Evolutionary conservation across 2,888 invertebrate genomes (phyloP).

Genomic region (Rhopalosiphum nymphaeae): DNA sequence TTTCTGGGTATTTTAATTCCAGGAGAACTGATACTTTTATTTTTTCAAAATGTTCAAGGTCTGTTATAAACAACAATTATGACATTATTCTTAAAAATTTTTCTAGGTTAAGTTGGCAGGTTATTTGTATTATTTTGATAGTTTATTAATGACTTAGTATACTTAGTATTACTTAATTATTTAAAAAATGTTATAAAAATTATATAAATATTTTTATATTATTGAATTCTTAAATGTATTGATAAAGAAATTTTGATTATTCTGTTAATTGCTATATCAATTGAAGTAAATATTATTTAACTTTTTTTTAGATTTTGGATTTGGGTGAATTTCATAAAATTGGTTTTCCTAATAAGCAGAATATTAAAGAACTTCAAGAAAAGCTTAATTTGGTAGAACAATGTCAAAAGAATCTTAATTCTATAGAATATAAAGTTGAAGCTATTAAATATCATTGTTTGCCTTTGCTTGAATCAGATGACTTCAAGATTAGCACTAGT

Average conservation of each 20-base stretch:
- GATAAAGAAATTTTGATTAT: background rate
- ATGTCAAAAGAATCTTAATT: conserved; percentile 76
- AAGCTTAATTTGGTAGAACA: conserved; percentile 77
- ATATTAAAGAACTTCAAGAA: conserved; percentile 80
- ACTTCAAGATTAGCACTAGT: conserved; percentile 83
- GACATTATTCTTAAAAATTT: background rate
- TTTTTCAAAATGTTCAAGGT: background rate
- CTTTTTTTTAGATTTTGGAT: conserved; percentile 74
- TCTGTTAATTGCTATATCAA: background rate
- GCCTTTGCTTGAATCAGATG: conserved; percentile 80
- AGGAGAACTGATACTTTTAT: background rate
- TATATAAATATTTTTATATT: background rate
- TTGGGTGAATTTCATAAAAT: conserved; percentile 80
- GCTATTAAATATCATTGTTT: conserved; percentile 70
- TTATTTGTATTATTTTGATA: background rate
- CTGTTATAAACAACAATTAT: background rate
- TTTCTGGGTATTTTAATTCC: background rate
- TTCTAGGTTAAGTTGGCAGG: background rate
- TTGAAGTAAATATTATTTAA: background rate
- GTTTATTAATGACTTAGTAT: background rate
- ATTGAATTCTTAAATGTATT: background rate
- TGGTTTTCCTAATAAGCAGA: conserved; percentile 75
- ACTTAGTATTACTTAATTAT: background rate
- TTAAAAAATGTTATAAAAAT: background rate
- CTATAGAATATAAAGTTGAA: conserved; percentile 69